phyloP scores from a whole-genome alignment of 2,797 vertebrate species.

The Takifugu rubripes region DNA sequence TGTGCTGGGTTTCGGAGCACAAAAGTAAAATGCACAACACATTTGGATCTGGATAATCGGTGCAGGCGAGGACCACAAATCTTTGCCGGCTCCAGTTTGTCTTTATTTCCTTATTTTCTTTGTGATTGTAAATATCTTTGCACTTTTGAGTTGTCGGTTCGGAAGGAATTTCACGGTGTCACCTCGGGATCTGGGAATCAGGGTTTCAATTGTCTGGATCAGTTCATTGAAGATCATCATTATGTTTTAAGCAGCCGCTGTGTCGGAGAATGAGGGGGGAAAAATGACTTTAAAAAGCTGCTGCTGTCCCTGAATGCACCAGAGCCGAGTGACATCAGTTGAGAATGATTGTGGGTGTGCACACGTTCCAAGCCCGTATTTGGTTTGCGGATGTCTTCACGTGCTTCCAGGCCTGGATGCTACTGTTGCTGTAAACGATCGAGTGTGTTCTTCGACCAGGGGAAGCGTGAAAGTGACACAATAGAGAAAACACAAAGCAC shows the following conservation, averaged over 20 bases:
- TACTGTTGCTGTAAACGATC: slow-evolving; percentile 9
- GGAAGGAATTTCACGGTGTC: no score
- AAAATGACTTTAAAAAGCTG: no score
- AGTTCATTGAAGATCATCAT: no score
- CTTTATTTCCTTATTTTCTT: no score
- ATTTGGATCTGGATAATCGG: neutral
- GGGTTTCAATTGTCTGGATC: no score
- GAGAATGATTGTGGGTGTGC: slow-evolving; percentile 8
- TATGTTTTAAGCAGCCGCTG: no score
- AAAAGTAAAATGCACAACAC: neutral
- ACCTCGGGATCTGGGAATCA: no score
- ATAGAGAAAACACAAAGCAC: slow-evolving; percentile 60
- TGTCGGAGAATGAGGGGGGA: no score
- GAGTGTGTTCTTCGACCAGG: slow-evolving; percentile 6
- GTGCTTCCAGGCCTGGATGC: slow-evolving; percentile 46
- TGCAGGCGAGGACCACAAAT: no score
- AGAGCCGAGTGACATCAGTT: slow-evolving; percentile 7
- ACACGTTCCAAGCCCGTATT: slow-evolving; percentile 17
- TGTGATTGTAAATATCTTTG: no score
- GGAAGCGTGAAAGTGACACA: slow-evolving; percentile 33
- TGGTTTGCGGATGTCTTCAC: slow-evolving; percentile 31
- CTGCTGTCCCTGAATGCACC: neutral
- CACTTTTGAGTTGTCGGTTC: no score
- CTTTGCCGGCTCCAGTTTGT: neutral
- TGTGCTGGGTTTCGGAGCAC: neutral